Conservation (phyloP, 2,888 invertebrate species). For the Nephrotoma appendiculata region DNA sequence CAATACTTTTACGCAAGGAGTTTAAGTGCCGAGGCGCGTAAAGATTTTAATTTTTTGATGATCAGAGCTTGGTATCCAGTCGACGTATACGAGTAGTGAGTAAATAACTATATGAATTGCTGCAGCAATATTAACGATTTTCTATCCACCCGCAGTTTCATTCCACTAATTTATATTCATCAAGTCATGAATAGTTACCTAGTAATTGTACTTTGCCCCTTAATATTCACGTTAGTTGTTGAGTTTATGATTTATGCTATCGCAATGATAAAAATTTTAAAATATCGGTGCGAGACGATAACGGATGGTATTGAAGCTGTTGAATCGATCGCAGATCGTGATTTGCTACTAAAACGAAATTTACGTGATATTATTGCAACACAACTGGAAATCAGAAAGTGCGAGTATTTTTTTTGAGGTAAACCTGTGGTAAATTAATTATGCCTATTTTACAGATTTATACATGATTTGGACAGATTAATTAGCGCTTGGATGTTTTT, state of each 20-base stretch:
- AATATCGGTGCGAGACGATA: background rate
- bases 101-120: background rate
- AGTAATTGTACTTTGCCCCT: background rate
- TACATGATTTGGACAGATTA: background rate
- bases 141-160: background rate
- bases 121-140: background rate
- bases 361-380: background rate
- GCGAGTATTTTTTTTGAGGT: background rate
- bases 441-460: background rate
- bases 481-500: constrained; percentile 6
- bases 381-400: background rate
- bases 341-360: background rate
- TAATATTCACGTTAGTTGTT: background rate
- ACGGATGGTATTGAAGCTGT: background rate
- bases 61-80: background rate
- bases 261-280: background rate
- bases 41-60: background rate
- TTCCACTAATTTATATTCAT: background rate
- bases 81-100: background rate
- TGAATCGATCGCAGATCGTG: background rate
- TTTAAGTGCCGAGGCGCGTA: background rate
- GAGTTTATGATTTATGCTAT: background rate
- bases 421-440: background rate
- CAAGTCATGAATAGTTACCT: background rate
- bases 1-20: background rate